Percentiles rank a stretch among this genome's conserved stretches.
phyloP scores from a whole-genome alignment of 2,113 vertebrate genomes.

The Halcyon senegalensis region DNA sequence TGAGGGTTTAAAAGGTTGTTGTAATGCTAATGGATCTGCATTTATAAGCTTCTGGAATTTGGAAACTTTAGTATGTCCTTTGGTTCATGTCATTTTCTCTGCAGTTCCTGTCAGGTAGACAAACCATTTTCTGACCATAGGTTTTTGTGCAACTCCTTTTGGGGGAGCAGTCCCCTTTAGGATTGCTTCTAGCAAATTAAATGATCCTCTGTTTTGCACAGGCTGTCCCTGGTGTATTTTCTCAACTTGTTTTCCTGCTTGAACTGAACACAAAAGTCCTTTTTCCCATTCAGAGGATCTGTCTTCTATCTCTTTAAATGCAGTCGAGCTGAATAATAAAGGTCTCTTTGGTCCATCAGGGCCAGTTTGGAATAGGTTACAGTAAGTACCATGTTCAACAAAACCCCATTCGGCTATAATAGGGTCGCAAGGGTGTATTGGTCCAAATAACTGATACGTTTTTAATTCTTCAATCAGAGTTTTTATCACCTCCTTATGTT shows the following conservation, averaged over 20 bases:
- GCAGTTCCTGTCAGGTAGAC: background rate
- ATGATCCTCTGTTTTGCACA: background rate
- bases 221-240: background rate
- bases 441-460: background rate
- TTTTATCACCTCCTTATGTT: background rate
- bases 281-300: background rate
- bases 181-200: background rate
- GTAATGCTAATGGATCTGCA: background rate
- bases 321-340: background rate
- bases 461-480: background rate
- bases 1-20: background rate
- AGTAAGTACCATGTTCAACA: background rate
- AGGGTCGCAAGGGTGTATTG: background rate
- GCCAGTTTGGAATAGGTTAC: background rate
- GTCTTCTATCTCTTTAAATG: background rate
- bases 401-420: background rate
- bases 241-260: background rate
- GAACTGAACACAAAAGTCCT: background rate
- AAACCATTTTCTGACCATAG: background rate
- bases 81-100: background rate
- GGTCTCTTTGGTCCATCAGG: background rate
- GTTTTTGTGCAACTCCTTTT: background rate
- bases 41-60: background rate
- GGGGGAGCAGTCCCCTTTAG: background rate
- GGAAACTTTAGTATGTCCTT: background rate